phyloP scores from a whole-genome alignment of 2,888 invertebrate genomes.

The Andrena dorsata region DNA sequence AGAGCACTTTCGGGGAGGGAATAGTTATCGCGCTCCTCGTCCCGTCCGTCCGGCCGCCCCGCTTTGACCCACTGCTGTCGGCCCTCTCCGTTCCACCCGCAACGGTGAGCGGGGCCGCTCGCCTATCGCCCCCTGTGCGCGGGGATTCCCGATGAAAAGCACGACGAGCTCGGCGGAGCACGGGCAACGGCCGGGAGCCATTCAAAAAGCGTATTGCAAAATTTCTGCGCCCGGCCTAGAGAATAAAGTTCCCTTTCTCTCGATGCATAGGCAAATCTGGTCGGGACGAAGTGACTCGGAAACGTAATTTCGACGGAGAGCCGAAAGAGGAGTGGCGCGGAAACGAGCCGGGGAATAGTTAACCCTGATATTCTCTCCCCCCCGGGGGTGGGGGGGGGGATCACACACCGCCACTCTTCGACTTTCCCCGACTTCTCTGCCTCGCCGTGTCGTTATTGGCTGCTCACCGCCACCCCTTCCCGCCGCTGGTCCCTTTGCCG shows the following conservation, averaged over 20 bases:
- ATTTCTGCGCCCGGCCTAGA: constrained; percentile 62
- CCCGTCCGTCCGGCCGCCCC: background rate
- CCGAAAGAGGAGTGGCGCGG: constrained; percentile 42
- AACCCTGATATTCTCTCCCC: constrained; percentile 46
- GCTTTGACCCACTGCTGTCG: background rate
- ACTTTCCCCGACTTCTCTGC: constrained; percentile 32
- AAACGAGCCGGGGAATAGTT: constrained; percentile 46
- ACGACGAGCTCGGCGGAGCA: constrained; percentile 51
- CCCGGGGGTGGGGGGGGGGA: too few species aligned
- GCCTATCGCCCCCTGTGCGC: background rate
- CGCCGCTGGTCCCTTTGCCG: too few species aligned
- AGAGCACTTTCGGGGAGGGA: constrained; percentile 43
- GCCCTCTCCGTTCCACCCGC: constrained; percentile 10
- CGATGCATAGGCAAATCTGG: constrained; percentile 66
- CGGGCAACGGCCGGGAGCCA: constrained; percentile 63
- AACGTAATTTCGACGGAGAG: constrained; percentile 61
- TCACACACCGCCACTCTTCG: background rate
- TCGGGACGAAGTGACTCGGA: constrained; percentile 65
- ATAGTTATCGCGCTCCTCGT: constrained; percentile 39
- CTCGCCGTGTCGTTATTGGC: constrained; percentile 44
- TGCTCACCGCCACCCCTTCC: background rate
- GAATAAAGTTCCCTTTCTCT: constrained; percentile 45
- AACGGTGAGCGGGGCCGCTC: background rate
- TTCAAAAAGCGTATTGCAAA: constrained; percentile 72
- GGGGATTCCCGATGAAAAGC: constrained; percentile 63